Percentiles rank a stretch among this genome's conserved stretches.
Conservation (phyloP, 2,113 vertebrate species). For the Catharus fuscescens region DNA sequence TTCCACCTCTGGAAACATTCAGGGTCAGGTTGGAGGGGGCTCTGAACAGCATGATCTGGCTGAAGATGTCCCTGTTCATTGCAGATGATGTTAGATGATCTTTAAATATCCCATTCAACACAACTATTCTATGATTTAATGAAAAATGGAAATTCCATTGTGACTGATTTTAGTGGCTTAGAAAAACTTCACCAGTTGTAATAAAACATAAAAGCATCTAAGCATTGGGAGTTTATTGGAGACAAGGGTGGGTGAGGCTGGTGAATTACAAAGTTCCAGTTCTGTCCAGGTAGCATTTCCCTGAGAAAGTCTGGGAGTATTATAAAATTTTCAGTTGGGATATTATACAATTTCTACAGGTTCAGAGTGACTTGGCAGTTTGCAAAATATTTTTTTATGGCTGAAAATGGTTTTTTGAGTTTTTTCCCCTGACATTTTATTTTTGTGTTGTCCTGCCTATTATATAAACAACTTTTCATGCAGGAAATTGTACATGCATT, state of each 20-base stretch:
- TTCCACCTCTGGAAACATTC: neutral
- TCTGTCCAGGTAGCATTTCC: neutral
- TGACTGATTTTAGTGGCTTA: neutral
- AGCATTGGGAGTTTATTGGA: neutral
- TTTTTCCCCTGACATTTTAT: neutral
- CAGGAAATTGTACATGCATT: neutral
- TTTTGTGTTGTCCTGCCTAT: neutral
- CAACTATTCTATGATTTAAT: neutral
- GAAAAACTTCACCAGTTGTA: neutral
- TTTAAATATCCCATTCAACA: neutral
- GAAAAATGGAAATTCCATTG: neutral
- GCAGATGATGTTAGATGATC: too few species aligned
- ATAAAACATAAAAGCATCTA: neutral
- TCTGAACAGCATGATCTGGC: neutral
- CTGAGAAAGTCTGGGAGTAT: neutral
- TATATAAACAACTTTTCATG: neutral
- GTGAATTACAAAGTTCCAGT: too few species aligned
- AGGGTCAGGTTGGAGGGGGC: accelerated
- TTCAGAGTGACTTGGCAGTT: neutral
- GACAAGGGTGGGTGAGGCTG: too few species aligned
- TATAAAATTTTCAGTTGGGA: neutral
- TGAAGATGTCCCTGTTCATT: neutral
- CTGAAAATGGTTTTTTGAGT: accelerated
- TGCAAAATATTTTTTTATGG: neutral
- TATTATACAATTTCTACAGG: neutral